A percentile compares a stretch with the other conserved stretches of the same genome.
Conservation (phyloP, 2,888 invertebrate genomes). For the Sycophila texana region DNA sequence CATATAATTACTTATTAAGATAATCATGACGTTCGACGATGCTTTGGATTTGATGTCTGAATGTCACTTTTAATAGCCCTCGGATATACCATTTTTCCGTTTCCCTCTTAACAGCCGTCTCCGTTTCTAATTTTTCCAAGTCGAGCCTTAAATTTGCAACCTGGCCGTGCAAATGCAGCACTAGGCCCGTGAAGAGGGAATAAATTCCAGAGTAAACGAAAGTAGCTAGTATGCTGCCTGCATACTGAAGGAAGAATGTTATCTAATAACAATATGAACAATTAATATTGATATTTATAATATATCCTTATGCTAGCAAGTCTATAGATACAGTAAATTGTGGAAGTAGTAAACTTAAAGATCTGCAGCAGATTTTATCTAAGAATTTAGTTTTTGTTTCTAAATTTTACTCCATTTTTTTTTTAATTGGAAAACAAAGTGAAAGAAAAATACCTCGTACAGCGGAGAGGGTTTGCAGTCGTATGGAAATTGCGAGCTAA, state of each 20-base stretch:
- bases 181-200: constrained; percentile 61
- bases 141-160: constrained; percentile 50
- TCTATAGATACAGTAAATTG: no score
- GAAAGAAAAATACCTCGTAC: constrained; percentile 56
- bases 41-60: constrained; percentile 7
- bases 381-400: no score
- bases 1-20: constrained; percentile 35
- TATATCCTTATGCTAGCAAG: no score
- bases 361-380: no score
- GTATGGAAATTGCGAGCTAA: constrained; percentile 62
- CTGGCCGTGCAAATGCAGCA: constrained; percentile 66
- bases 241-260: constrained; percentile 63
- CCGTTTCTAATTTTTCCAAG: constrained; percentile 1
- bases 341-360: no score
- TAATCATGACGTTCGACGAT: constrained; percentile 37
- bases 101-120: no score
- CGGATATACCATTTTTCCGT: no score
- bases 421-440: no score
- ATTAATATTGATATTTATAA: no score
- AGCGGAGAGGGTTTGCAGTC: constrained; percentile 58
- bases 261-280: constrained; percentile 21
- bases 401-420: no score
- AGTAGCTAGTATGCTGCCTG: constrained; percentile 57
- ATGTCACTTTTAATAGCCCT: not conserved
- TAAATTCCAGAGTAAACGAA: constrained; percentile 63